phyloP scores from a whole-genome alignment of 1,140 invertebrate genomes.

The Matsumurasca onukii region DNA sequence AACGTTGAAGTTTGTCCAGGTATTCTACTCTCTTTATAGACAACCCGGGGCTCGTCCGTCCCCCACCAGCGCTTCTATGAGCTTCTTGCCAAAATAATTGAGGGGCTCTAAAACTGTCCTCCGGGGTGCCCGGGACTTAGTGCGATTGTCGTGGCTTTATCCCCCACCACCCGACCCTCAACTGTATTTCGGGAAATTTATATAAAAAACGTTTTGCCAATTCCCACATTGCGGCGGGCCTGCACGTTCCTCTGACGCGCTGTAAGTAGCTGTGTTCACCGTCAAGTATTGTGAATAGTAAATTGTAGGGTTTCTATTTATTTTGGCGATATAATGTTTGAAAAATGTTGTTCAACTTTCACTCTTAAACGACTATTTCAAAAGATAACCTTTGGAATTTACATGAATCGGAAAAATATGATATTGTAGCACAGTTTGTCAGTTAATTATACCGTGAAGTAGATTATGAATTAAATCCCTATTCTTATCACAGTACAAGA shows the following conservation, averaged over 20 bases:
- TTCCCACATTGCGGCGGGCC: constrained; percentile 3
- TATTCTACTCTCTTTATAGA: constrained; percentile 24
- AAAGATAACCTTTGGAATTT: too few relatives aligned
- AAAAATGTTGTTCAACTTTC: too few relatives aligned
- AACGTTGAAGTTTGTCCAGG: constrained; percentile 23
- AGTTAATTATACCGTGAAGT: too few relatives aligned
- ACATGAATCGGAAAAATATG: too few relatives aligned
- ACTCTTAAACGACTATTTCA: too few relatives aligned
- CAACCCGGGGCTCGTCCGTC: constrained; percentile 7
- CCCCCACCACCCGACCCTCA: constrained; percentile 5
- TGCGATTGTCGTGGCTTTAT: constrained; percentile 11
- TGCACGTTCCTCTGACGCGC: background rate
- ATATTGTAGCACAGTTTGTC: too few relatives aligned
- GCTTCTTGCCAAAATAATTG: constrained; percentile 19
- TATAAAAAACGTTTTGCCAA: constrained; percentile 23
- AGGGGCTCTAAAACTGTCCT: constrained; percentile 14
- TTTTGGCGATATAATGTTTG: too few relatives aligned
- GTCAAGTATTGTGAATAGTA: too few relatives aligned
- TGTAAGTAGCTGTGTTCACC: too few relatives aligned
- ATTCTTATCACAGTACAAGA: too few relatives aligned
- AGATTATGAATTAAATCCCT: too few relatives aligned
- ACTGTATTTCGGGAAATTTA: constrained; percentile 20
- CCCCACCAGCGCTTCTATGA: background rate
- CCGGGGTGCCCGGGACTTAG: constrained; percentile 14
- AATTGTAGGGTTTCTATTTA: too few relatives aligned